These are phyloP conservation scores for Pogonomyrmex californicus DNA, from an alignment of 1,140 invertebrate species.

Conservation along the genomic window DNA sequence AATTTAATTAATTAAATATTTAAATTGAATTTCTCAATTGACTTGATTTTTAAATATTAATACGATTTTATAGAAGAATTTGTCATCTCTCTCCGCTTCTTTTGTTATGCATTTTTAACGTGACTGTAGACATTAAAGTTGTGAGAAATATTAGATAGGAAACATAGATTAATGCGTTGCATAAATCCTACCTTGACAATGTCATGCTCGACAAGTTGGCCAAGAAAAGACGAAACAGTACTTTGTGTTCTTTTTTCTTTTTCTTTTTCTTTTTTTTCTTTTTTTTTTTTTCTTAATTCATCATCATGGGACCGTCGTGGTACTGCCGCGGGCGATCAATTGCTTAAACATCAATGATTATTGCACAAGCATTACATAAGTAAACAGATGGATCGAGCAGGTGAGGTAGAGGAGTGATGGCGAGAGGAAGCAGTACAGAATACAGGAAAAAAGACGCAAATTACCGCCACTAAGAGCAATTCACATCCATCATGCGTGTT, in stretches of 20 bases:
- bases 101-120: background rate
- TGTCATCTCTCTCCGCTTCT: too few relatives aligned
- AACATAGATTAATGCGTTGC: background rate
- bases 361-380: slow-evolving; percentile 71
- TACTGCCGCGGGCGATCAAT: slow-evolving; percentile 67
- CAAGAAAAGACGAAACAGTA: background rate
- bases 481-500: slow-evolving; percentile 75
- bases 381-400: slow-evolving; percentile 64
- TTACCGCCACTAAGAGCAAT: slow-evolving; percentile 72
- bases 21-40: slow-evolving; percentile 7
- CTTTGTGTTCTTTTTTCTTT: slow-evolving; percentile 13
- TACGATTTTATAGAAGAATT: background rate
- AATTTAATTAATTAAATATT: background rate
- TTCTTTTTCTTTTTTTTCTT: slow-evolving; percentile 22
- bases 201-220: slow-evolving; percentile 44
- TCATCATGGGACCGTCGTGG: slow-evolving; percentile 21
- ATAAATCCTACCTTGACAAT: slow-evolving; percentile 28
- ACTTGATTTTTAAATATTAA: slow-evolving; percentile 14
- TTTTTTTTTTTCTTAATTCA: slow-evolving; percentile 21
- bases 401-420: background rate
- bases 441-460: slow-evolving; percentile 71
- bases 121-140: slow-evolving; percentile 1
- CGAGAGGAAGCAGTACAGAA: background rate
- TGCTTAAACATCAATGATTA: slow-evolving; percentile 69
- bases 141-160: slow-evolving; percentile 35